These are phyloP conservation scores for Ahaetulla prasina DNA, from an alignment of 2,113 vertebrate genomes.

Conservation along the genomic window DNA sequence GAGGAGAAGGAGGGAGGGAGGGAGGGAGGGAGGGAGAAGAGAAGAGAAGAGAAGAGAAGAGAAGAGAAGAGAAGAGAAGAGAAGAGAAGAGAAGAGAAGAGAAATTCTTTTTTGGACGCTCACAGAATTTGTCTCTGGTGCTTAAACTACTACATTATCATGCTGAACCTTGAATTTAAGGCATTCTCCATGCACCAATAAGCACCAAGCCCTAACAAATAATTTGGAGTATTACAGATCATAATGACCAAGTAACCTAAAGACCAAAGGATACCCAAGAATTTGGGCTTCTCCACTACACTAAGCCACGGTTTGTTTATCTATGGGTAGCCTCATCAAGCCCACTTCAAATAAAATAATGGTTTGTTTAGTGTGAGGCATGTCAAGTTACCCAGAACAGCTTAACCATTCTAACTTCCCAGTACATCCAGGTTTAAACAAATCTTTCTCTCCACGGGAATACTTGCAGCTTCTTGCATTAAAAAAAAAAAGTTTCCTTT, in stretches of 20 bases:
- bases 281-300: not conserved
- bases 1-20: no score
- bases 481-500: constrained; percentile 31
- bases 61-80: no score
- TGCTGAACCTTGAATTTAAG: not conserved
- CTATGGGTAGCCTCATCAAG: not conserved
- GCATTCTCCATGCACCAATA: not conserved
- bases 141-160: not conserved
- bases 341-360: not conserved
- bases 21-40: no score
- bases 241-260: not conserved
- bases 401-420: not conserved
- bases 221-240: not conserved
- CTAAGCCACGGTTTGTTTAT: not conserved
- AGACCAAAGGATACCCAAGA: not conserved
- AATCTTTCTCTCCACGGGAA: constrained; percentile 27
- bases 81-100: no score
- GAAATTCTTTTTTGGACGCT: no score
- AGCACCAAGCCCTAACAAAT: not conserved
- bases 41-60: no score
- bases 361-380: not conserved
- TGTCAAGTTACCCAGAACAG: not conserved
- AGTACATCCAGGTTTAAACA: not conserved
- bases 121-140: no score
- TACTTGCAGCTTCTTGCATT: constrained; percentile 11